Percentiles rank a stretch among this genome's conserved stretches.
phyloP scores from a whole-genome alignment of 2,113 vertebrate species.

The Cathartes aura region DNA sequence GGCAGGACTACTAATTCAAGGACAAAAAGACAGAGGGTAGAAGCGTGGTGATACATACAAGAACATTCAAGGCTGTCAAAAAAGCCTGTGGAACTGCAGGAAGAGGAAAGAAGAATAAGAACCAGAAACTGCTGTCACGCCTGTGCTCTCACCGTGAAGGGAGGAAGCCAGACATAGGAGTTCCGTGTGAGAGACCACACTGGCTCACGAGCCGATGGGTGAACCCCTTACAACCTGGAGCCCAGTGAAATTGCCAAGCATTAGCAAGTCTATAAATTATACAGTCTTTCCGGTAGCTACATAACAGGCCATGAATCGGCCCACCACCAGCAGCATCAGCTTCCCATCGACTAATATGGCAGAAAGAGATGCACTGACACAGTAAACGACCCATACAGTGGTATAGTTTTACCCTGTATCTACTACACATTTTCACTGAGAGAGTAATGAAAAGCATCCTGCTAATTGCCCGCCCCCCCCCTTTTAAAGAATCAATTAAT shows the following conservation, averaged over 20 bases:
- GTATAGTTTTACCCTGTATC: neutral
- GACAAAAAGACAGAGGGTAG: neutral
- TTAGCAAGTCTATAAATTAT: neutral
- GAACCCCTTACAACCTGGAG: neutral
- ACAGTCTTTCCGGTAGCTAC: neutral
- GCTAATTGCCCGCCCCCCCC: neutral
- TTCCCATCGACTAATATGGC: neutral
- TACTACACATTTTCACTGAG: neutral
- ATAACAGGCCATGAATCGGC: neutral
- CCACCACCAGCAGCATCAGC: neutral
- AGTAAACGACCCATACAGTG: neutral
- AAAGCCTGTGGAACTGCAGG: neutral
- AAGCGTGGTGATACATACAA: neutral
- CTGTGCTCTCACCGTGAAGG: neutral
- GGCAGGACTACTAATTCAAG: neutral
- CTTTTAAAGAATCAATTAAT: neutral
- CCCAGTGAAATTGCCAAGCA: neutral
- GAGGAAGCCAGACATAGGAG: neutral
- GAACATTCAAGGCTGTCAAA: neutral
- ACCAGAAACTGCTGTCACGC: neutral
- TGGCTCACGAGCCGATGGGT: accelerated
- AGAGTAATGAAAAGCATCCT: neutral
- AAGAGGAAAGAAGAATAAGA: neutral
- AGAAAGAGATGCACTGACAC: neutral
- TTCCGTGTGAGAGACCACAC: neutral